phyloP scores from a whole-genome alignment of 92 coral and sea anemone species.

The Ricordea florida region DNA sequence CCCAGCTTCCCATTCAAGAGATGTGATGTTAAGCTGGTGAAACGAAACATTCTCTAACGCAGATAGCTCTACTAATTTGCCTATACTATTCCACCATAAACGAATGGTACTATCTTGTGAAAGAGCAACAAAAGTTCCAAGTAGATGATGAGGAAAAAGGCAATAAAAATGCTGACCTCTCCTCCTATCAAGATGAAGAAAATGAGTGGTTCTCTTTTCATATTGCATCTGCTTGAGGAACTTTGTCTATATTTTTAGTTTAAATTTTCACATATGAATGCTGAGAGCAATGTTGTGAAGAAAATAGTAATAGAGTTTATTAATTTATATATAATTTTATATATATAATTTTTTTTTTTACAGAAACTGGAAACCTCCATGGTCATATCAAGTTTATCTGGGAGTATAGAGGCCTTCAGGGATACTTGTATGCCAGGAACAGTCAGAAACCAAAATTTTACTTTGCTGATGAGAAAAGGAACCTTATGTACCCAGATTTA shows the following conservation, averaged over 20 bases:
- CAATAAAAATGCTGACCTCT: too few relatives aligned
- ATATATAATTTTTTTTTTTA: neutral
- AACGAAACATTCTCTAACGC: neutral
- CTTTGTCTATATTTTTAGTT: too few relatives aligned
- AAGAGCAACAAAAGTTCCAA: too few relatives aligned
- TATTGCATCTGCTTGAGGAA: neutral
- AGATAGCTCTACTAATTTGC: neutral
- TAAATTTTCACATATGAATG: neutral
- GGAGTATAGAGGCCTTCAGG: constrained; percentile 17
- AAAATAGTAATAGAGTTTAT: neutral
- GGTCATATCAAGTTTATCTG: neutral
- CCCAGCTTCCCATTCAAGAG: neutral
- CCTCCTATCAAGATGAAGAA: too few relatives aligned
- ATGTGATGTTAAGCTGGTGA: neutral
- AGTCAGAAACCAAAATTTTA: neutral
- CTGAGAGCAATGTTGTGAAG: too few relatives aligned
- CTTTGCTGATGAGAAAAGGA: constrained; percentile 1
- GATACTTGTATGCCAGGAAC: neutral
- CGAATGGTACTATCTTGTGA: too few relatives aligned
- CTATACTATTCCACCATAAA: neutral
- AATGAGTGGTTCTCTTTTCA: neutral
- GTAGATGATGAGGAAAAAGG: too few relatives aligned
- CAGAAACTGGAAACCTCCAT: neutral
- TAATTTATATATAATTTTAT: neutral
- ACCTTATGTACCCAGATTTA: neutral